Evolutionary conservation across 1,140 invertebrate genomes (phyloP).

Genomic region (Phymorhynchus buccinoides): DNA sequence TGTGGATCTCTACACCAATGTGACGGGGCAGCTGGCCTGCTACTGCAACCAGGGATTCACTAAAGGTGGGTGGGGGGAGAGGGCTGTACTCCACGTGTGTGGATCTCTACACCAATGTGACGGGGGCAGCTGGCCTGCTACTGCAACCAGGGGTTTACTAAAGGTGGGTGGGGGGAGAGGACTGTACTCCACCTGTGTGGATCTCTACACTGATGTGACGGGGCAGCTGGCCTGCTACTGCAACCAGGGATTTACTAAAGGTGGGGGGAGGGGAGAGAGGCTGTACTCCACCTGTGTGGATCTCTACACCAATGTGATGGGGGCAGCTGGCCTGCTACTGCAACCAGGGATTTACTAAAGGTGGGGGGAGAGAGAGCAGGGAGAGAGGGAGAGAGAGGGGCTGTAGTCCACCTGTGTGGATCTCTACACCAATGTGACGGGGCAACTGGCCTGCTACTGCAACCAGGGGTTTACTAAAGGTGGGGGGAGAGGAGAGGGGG

Average conservation of each 20-base stretch:
- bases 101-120: background rate
- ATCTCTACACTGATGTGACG: background rate
- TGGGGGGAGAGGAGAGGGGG: background rate
- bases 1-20: slow-evolving; percentile 18
- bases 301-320: background rate
- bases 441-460: background rate
- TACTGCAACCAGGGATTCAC: slow-evolving; percentile 20
- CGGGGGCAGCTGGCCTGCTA: background rate
- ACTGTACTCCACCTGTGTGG: background rate
- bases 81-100: background rate
- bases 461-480: background rate
- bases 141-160: background rate
- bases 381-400: background rate
- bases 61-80: background rate
- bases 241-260: no score
- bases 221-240: background rate
- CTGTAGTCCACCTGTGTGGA: slow-evolving; percentile 15
- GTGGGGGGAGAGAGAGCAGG: no score
- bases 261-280: background rate
- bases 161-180: no score
- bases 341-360: background rate
- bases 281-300: slow-evolving; percentile 7
- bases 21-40: background rate
- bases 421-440: background rate
- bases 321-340: background rate